These are phyloP conservation scores for Thalassarche chlororhynchos DNA, from an alignment of 2,113 vertebrate genomes.

Conservation along the genomic window DNA sequence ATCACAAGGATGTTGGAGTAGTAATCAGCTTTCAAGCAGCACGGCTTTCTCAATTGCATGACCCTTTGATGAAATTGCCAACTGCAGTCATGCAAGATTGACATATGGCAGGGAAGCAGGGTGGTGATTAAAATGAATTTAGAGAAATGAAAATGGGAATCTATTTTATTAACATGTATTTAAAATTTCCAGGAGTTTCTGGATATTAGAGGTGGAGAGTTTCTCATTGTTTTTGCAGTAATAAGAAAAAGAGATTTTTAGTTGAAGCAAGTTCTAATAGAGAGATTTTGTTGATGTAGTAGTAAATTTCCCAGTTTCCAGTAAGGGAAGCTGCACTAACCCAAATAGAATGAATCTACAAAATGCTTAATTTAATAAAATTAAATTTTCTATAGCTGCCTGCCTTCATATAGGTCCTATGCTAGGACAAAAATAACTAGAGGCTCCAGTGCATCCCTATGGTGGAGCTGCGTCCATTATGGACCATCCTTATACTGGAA, in stretches of 20 bases:
- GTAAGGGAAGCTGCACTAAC: neutral
- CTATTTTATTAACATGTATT: neutral
- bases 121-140: neutral
- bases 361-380: neutral
- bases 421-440: neutral
- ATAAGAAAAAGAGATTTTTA: neutral
- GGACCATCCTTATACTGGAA: neutral
- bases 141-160: neutral
- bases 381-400: neutral
- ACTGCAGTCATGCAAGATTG: neutral
- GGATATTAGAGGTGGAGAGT: neutral
- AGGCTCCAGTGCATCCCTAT: neutral
- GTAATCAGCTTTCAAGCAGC: neutral
- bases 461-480: neutral
- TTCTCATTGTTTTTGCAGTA: neutral
- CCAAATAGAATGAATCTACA: neutral
- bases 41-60: neutral
- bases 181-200: neutral
- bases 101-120: neutral
- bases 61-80: neutral
- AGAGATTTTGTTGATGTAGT: neutral
- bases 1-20: neutral
- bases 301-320: neutral
- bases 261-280: neutral
- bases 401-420: neutral